These are phyloP conservation scores for Luperina testacea DNA, from an alignment of 2,888 invertebrate genomes.

Conservation along the genomic window DNA sequence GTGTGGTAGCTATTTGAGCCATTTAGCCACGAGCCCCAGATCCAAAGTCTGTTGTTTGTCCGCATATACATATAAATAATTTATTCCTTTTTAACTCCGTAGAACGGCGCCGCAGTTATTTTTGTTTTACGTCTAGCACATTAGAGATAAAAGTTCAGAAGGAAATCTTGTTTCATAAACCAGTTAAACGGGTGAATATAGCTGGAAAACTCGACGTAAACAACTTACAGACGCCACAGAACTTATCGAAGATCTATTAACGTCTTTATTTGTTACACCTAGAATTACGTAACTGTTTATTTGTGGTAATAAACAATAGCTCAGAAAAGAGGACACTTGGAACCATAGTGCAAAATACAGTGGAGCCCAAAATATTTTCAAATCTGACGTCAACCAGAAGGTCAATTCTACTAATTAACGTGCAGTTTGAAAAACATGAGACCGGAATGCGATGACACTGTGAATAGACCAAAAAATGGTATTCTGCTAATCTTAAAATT, in stretches of 20 bases:
- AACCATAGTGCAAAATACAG: neutral
- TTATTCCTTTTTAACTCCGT: constrained; percentile 39
- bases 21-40: constrained; percentile 2
- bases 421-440: no score
- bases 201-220: constrained; percentile 36
- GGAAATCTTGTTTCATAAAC: constrained; percentile 51
- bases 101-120: constrained; percentile 53
- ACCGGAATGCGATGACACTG: no score
- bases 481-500: no score
- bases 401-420: no score
- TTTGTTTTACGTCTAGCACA: constrained; percentile 42
- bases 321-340: neutral
- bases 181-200: constrained; percentile 37
- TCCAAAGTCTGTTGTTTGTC: constrained; percentile 2
- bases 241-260: constrained; percentile 28
- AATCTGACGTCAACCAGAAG: neutral
- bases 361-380: neutral
- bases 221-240: constrained; percentile 35
- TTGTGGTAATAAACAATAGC: constrained; percentile 6
- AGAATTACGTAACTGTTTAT: constrained; percentile 17
- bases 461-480: no score
- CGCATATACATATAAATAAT: constrained; percentile 31
- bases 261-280: constrained; percentile 25
- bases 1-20: neutral
- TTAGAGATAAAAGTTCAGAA: constrained; percentile 52